Percentiles rank a stretch among this genome's conserved stretches.
Conservation (phyloP, 2,888 invertebrate species). For the Drosophila peninsularis region DNA sequence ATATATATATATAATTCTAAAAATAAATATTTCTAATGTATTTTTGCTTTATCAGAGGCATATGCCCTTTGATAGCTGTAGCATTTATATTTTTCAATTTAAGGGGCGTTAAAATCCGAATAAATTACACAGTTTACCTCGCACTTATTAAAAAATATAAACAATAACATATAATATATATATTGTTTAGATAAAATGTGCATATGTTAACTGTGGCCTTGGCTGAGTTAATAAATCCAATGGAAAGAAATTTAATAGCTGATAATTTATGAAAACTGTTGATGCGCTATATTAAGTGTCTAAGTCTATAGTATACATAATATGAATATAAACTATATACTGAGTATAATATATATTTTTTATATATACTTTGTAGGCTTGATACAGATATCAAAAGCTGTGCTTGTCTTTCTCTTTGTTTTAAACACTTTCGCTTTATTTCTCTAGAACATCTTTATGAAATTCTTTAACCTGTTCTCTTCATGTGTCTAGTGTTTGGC, state of each 20-base stretch:
- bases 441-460: no score
- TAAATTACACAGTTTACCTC: not conserved
- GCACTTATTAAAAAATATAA: not conserved
- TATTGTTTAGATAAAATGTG: not conserved
- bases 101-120: slow-evolving; percentile 1
- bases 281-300: not conserved
- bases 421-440: no score
- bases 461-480: no score
- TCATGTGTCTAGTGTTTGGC: slow-evolving; percentile 56
- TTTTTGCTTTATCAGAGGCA: not conserved
- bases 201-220: not conserved
- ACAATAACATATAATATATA: not conserved
- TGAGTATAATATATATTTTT: no score
- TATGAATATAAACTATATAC: no score
- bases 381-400: no score
- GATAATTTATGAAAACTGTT: not conserved
- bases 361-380: not conserved
- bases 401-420: no score
- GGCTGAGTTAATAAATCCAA: not conserved
- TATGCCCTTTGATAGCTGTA: not conserved
- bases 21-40: not conserved
- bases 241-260: not conserved
- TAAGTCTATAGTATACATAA: no score
- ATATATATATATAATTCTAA: not conserved
- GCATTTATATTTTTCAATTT: not conserved